Conservation (phyloP, 2,113 vertebrate species). For the Percopsis transmontana region DNA sequence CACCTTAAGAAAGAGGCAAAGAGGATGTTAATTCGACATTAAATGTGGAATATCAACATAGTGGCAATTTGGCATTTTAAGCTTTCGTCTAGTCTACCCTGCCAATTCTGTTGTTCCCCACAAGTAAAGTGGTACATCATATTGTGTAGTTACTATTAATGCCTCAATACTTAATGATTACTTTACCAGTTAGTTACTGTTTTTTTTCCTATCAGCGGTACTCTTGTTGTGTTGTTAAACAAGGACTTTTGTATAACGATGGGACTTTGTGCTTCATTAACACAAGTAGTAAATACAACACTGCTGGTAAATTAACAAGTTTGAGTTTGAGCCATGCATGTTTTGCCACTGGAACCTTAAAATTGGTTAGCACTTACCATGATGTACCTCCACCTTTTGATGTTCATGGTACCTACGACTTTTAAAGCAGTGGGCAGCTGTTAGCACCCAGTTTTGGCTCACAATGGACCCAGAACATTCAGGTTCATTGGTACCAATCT, state of each 20-base stretch:
- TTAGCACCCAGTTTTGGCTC: constrained; percentile 81
- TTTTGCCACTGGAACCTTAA: not conserved
- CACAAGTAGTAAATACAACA: too few relatives aligned
- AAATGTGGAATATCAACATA: not conserved
- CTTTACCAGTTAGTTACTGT: not conserved
- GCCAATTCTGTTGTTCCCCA: not conserved
- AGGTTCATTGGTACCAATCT: not conserved
- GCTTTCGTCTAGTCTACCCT: too few relatives aligned
- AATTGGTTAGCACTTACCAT: constrained; percentile 55
- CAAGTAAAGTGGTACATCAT: not conserved
- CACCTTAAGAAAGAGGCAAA: constrained; percentile 35
- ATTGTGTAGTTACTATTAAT: too few relatives aligned
- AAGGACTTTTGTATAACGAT: too few relatives aligned
- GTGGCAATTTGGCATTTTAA: too few relatives aligned
- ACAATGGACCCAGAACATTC: constrained; percentile 82
- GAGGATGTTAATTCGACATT: not conserved
- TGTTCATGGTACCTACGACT: not conserved
- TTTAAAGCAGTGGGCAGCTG: constrained; percentile 85
- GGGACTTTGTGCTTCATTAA: too few relatives aligned
- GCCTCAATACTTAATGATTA: too few relatives aligned
- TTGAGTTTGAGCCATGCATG: too few relatives aligned
- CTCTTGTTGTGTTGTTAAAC: too few relatives aligned
- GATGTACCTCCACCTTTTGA: not conserved
- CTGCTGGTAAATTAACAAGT: too few relatives aligned
- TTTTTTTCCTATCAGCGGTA: not conserved